Base-by-base conservation (phyloP, 2,888 invertebrate species). In the Nymphalis polychloros region DNA sequence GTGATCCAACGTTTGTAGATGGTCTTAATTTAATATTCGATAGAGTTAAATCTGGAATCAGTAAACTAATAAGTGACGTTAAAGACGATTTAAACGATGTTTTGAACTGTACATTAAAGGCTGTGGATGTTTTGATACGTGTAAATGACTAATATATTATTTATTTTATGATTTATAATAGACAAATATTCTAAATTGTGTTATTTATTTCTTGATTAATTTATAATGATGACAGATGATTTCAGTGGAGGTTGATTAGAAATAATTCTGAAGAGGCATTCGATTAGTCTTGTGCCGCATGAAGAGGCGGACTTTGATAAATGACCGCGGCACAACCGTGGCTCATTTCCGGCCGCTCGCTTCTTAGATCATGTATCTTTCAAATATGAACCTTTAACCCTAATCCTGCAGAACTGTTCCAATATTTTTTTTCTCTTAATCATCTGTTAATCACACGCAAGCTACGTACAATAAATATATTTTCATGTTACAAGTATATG, bases 311-410 rank as follows among this genome's bases (percentile, higher is more conserved):
- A 89, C 90, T 85, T 88, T 91, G 91, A 92, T 88, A 85, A 90
- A 92, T 88, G 87, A 79, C 82, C 83, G 84, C 85, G 50, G 20
- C 81, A 83, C 83, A 86, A 86, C 86, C 87, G 85, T 86, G 86
- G 86, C 87, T 89, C 87, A 90, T 90, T 90, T 88, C 86, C 86
- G 84, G 84, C 86, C 86, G 82, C 84, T 81, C 82, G 84, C 61
- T 65, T 63, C 69, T 64, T 52, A 63, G 63, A 47, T 69, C 63
- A 52, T 52, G 64, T 20, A 19, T 46, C 52, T 62, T 46, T 64
- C 49, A 62, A 67, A 69, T 69, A 64, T 60, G 57, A 64, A 67
- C 69, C 67, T 63, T 72, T 71, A 64, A 27, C 59, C 64, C 62
- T 67, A 59, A 65, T 67, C 66, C 63, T 57, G 61, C 31, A 41